Evolutionary conservation across 2,888 invertebrate genomes (phyloP).

Genomic region (Hybos culiciformis): DNA sequence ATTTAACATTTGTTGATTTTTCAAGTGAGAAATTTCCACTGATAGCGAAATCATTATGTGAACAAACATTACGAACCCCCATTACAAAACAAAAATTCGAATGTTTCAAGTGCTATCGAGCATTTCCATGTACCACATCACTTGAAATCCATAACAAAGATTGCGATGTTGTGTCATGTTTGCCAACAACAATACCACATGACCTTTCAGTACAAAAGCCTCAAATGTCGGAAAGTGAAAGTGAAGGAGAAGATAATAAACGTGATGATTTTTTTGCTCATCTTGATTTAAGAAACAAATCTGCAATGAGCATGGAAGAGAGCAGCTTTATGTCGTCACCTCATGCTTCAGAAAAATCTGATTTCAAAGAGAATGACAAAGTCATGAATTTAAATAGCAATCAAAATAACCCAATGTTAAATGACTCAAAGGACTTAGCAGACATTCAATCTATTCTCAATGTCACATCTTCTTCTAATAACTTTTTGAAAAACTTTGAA

Average conservation of each 20-base stretch:
- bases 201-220: slow-evolving; percentile 17
- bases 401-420: slow-evolving; percentile 40
- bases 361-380: slow-evolving; percentile 9
- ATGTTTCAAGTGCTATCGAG: slow-evolving; percentile 54
- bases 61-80: slow-evolving; percentile 46
- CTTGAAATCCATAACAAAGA: slow-evolving; percentile 51
- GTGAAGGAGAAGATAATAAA: slow-evolving; percentile 15
- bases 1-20: slow-evolving; percentile 66
- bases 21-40: slow-evolving; percentile 65
- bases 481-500: slow-evolving; percentile 48
- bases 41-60: slow-evolving; percentile 60
- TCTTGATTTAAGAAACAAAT: slow-evolving; percentile 60
- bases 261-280: slow-evolving; percentile 72
- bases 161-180: slow-evolving; percentile 27
- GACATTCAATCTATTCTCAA: slow-evolving; percentile 75
- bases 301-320: slow-evolving; percentile 38
- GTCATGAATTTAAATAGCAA: slow-evolving; percentile 22
- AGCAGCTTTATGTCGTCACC: slow-evolving; percentile 29
- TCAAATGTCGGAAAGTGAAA: slow-evolving; percentile 11
- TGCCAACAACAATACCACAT: slow-evolving; percentile 10
- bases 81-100: slow-evolving; percentile 48
- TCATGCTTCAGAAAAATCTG: slow-evolving; percentile 32
- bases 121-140: slow-evolving; percentile 56
- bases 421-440: slow-evolving; percentile 60
- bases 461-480: slow-evolving; percentile 51